Evolutionary conservation across 2,113 vertebrate species (phyloP), one percentile per base, ranked within the genome.

Genomic region (Talpa occidentalis): DNA sequence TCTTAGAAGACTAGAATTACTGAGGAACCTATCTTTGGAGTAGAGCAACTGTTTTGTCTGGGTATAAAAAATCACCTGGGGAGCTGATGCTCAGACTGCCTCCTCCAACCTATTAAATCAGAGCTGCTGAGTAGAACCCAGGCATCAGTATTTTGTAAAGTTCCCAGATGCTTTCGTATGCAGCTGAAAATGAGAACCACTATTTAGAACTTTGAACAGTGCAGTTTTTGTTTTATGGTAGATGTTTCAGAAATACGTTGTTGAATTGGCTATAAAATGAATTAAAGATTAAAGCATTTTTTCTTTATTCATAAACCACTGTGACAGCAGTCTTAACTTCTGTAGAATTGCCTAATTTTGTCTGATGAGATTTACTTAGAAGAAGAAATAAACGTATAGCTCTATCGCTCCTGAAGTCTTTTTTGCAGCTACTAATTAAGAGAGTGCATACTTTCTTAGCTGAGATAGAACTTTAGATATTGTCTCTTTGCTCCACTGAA

Each of bases 201-300:
- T 59, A 89, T 28, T 81, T 64, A 24, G 78, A 76, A 16, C 64
- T 56, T 47, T 74, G 59, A 96, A 88, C 54, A 64, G 9, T 79
- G 62, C 32, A 10, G 24, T 60, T 47, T 64, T 64, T 88, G 10
- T 52, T 82, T 90, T 69, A 76, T 79, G n/a, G 74, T 64, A 70
- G n/a, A 60, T 44, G 30, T 40, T 60, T 64, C 52, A 90, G 77
- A 80, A 88, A 79, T 67, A 72, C 14, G n/a, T 56, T 77, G 83
- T n/a, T n/a, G 56, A 92, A 69, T 90, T 89, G 76, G 62, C 93
- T 94, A 52, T 87, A 80, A 91, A 91, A 62, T 93, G 64, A 95
- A 92, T 90, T 85, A 92, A 90, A 96, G 95, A 88, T 92, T 52
- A 90, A 85, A 90, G 30, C 47, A 15, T 67, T 95, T 89, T 56